Percentiles rank a stretch among this genome's conserved stretches.
Evolutionary conservation across 2,888 invertebrate genomes (phyloP).

Genomic region (Serripes groenlandicus): DNA sequence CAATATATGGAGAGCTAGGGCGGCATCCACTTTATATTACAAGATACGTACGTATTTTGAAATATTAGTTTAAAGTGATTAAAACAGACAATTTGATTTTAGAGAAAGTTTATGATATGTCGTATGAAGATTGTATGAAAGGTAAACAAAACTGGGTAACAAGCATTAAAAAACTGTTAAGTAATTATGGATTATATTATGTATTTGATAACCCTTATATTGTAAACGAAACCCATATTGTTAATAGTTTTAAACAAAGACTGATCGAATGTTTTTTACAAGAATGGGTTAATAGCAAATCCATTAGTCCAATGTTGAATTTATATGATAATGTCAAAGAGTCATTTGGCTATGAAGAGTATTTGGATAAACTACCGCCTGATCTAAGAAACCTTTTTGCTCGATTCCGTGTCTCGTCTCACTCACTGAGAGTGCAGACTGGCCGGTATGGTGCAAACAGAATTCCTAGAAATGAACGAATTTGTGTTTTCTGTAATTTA

Average conservation of each 20-base stretch:
- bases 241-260: constrained; percentile 2
- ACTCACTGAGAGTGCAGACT: neutral
- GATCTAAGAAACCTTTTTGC: neutral
- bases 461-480: neutral
- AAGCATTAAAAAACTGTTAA: neutral
- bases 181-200: neutral
- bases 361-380: neutral
- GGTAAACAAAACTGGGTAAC: neutral
- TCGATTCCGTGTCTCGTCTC: neutral
- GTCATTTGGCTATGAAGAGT: neutral
- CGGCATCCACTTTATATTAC: constrained; percentile 2
- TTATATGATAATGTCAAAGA: neutral
- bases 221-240: neutral
- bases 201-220: neutral
- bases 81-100: constrained; percentile 1
- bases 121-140: neutral
- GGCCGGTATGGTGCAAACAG: neutral
- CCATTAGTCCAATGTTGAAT: neutral
- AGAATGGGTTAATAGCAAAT: neutral
- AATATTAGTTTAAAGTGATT: constrained; percentile 10
- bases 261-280: constrained; percentile 6
- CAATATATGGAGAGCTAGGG: neutral
- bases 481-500: neutral
- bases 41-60: neutral
- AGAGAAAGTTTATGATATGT: neutral